Evolutionary conservation across 2,888 invertebrate genomes (phyloP).

Genomic region (Mechanitis mazaeus): DNA sequence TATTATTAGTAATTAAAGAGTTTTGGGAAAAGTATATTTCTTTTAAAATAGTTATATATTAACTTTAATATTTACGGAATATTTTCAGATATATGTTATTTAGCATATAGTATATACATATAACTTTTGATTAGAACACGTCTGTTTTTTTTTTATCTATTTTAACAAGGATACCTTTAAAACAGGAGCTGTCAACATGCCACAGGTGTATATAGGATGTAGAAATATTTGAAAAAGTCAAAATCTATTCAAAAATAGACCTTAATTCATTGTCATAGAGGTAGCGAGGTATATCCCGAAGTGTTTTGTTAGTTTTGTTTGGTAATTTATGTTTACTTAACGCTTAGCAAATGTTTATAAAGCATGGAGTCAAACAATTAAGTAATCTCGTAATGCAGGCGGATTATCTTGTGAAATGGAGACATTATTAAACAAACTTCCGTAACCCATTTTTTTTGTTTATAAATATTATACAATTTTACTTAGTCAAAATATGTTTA

Average conservation of each 20-base stretch:
- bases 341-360: constrained; percentile 59
- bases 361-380: constrained; percentile 50
- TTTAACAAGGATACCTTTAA: constrained; percentile 48
- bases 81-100: no score
- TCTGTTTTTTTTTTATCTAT: background rate
- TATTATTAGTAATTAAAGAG: no score
- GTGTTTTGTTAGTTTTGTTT: constrained; percentile 31
- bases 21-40: no score
- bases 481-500: background rate
- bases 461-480: background rate
- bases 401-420: constrained; percentile 53
- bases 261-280: constrained; percentile 21
- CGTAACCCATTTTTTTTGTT: background rate
- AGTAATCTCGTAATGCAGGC: constrained; percentile 50
- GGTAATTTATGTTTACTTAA: constrained; percentile 53
- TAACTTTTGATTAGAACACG: no score
- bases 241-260: constrained; percentile 24
- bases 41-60: no score
- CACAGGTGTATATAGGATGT: constrained; percentile 33
- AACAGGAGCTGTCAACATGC: constrained; percentile 59
- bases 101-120: no score
- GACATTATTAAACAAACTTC: constrained; percentile 28
- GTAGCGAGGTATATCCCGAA: constrained; percentile 9
- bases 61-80: no score
- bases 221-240: constrained; percentile 22